These are phyloP conservation scores for Phengaris alcon DNA, from an alignment of 2,888 invertebrate genomes.

Conservation along the genomic window DNA sequence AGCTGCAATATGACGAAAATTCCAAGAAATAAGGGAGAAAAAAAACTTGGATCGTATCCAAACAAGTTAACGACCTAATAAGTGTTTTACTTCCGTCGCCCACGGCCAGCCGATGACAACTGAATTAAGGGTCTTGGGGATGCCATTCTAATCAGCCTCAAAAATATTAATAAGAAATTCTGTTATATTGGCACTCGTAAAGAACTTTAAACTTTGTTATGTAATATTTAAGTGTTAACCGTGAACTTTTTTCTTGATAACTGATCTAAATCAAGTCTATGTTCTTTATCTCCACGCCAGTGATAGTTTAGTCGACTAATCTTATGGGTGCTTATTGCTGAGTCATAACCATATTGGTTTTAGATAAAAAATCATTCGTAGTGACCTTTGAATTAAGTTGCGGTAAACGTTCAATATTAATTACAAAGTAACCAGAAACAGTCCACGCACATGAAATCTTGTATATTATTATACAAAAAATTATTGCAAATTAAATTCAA, in stretches of 20 bases:
- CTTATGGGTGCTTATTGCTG: neutral
- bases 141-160: neutral
- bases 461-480: too few species aligned
- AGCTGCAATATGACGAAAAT: constrained; percentile 9
- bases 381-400: constrained; percentile 21
- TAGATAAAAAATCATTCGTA: neutral
- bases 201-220: too few species aligned
- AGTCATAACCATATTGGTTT: neutral
- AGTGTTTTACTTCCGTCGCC: constrained; percentile 25
- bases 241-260: neutral
- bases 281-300: neutral
- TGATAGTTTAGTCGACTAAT: neutral
- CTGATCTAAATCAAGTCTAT: neutral
- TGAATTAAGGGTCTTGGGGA: constrained; percentile 20
- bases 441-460: too few species aligned
- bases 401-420: constrained; percentile 10
- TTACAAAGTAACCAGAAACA: neutral
- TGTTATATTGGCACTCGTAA: neutral
- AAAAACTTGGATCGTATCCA: constrained; percentile 8
- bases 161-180: neutral
- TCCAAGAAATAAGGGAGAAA: constrained; percentile 19
- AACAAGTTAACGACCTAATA: constrained; percentile 26
- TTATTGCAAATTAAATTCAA: neutral
- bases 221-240: neutral
- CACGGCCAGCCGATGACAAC: constrained; percentile 16